A percentile compares a stretch with the other conserved stretches of the same genome.
phyloP scores from a whole-genome alignment of 2,888 invertebrate genomes.

The Hypena proboscidalis region DNA sequence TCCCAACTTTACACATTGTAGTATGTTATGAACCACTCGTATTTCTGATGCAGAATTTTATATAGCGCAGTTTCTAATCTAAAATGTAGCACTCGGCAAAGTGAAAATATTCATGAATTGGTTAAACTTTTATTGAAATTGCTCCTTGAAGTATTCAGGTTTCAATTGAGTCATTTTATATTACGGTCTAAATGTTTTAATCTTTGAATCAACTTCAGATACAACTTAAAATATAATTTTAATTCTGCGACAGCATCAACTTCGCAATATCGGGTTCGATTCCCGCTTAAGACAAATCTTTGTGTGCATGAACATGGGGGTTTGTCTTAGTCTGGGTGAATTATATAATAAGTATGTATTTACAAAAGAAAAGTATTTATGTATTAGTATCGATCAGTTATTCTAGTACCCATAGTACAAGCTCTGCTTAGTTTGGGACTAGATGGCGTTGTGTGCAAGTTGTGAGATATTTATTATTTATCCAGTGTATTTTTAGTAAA shows the following conservation, averaged over 20 bases:
- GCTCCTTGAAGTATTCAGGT: conserved; percentile 15
- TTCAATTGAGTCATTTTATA: conserved; percentile 2
- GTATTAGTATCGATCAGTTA: no score
- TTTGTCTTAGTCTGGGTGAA: no score
- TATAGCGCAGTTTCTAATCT: conserved; percentile 16
- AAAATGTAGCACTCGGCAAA: conserved; percentile 19
- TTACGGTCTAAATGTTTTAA: neutral
- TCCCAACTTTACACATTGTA: conserved; percentile 17
- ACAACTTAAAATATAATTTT: neutral
- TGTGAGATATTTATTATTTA: no score
- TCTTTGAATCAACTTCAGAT: neutral
- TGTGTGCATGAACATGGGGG: no score
- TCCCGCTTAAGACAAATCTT: no score
- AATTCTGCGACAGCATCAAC: neutral
- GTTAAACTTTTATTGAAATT: conserved; percentile 12
- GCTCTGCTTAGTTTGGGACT: no score
- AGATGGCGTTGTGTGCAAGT: no score
- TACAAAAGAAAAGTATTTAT: no score
- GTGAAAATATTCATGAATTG: conserved; percentile 23
- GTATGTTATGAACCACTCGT: conserved; percentile 19
- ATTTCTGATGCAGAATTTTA: conserved; percentile 24
- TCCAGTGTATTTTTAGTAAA: no score
- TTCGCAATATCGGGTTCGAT: no score
- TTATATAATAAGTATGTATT: no score
- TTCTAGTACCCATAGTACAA: no score